A percentile compares a stretch with the other conserved stretches of the same genome.
phyloP scores from a whole-genome alignment of 2,888 invertebrate species.

The Heliconius ethilla region DNA sequence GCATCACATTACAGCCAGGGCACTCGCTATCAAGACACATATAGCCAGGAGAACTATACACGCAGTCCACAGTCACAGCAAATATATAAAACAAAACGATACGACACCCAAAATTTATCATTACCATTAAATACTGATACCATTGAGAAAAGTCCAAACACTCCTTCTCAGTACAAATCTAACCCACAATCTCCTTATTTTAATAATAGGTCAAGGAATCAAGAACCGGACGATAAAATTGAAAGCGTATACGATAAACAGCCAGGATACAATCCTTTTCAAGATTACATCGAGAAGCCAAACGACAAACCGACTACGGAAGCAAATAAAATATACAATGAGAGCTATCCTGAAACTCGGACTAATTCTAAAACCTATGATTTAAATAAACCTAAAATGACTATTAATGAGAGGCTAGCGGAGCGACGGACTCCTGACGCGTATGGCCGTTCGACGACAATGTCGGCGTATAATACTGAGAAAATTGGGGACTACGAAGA shows the following conservation, averaged over 20 bases:
- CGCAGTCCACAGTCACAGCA: conserved; percentile 77
- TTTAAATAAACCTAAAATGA: conserved; percentile 57
- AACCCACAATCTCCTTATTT: conserved; percentile 78
- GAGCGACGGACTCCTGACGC: conserved; percentile 92
- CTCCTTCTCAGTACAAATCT: conserved; percentile 68
- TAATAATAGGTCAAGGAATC: conserved; percentile 71
- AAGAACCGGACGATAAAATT: conserved; percentile 60
- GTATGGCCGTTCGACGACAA: conserved; percentile 85
- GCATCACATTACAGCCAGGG: conserved; percentile 78
- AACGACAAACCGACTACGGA: conserved; percentile 45
- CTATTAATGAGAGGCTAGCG: conserved; percentile 67
- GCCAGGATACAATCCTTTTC: conserved; percentile 70
- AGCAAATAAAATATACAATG: conserved; percentile 50
- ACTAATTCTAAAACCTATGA: conserved; percentile 53
- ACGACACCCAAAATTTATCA: conserved; percentile 76
- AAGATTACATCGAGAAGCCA: conserved; percentile 61
- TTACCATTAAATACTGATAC: conserved; percentile 74
- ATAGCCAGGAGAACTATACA: conserved; percentile 79
- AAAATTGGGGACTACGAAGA: conserved; percentile 89
- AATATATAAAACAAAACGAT: conserved; percentile 69
- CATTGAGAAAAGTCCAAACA: conserved; percentile 64
- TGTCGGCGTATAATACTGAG: conserved; percentile 68
- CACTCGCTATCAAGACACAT: conserved; percentile 71
- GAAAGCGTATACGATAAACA: conserved; percentile 69
- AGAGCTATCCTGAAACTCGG: conserved; percentile 56